These are phyloP conservation scores for Athene noctua DNA, from an alignment of 2,113 vertebrate species.

Conservation along the genomic window DNA sequence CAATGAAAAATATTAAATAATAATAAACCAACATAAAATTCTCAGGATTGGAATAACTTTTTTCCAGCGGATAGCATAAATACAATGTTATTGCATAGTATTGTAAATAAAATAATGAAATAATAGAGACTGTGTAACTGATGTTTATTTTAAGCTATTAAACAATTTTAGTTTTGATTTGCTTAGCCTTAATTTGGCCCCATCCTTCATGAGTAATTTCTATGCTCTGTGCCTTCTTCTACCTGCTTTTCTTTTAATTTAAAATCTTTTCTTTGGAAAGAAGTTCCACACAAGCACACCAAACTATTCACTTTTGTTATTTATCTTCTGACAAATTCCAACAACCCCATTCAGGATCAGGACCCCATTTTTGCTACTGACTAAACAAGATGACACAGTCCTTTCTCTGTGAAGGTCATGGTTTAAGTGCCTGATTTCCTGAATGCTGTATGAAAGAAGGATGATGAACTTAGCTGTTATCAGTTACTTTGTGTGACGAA, in stretches of 20 bases:
- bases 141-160: not conserved
- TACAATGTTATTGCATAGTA: not conserved
- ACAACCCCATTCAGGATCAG: not conserved
- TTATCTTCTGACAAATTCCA: slow-evolving; percentile 13
- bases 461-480: slow-evolving; percentile 41
- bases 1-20: not conserved
- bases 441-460: slow-evolving; percentile 4
- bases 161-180: not conserved
- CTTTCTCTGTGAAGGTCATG: slow-evolving; percentile 13
- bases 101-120: not conserved
- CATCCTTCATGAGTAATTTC: not conserved
- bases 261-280: not conserved
- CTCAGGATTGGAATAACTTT: not conserved
- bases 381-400: not conserved
- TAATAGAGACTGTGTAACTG: not conserved
- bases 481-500: not conserved
- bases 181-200: not conserved
- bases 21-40: not conserved
- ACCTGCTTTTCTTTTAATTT: not conserved
- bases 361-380: not conserved
- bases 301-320: not conserved
- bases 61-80: not conserved
- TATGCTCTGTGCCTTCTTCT: not conserved
- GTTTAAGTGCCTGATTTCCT: slow-evolving; percentile 31
- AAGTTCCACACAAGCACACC: not conserved